Conservation (phyloP, 53 echinoderm and acorn worm species). For the Echinometra lucunter region DNA sequence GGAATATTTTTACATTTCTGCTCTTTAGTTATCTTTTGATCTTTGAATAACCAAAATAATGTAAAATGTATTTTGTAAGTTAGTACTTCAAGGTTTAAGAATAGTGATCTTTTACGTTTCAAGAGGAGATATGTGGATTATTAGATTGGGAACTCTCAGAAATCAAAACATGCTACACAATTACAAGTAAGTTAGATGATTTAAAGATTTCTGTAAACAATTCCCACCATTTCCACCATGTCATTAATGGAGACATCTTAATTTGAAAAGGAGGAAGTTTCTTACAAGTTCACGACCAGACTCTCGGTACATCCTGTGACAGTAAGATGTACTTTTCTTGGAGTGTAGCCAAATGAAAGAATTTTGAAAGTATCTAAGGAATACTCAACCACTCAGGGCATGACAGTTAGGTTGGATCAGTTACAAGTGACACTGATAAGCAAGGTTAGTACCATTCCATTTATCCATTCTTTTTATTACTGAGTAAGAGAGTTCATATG, state of each 20-base stretch:
- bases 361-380: constrained; percentile 2
- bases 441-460: background rate
- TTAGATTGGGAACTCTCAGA: no score
- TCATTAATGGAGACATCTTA: constrained; percentile 2
- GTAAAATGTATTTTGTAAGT: no score
- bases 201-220: constrained; percentile 22
- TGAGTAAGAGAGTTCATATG: no score
- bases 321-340: constrained; percentile 3
- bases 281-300: constrained; percentile 31
- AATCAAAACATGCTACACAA: no score
- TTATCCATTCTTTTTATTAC: no score
- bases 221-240: background rate
- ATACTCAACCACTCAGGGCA: background rate
- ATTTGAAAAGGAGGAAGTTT: background rate
- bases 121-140: no score
- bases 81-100: no score
- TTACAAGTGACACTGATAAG: constrained; percentile 8
- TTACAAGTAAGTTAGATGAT: background rate
- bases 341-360: constrained; percentile 8
- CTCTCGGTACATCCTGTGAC: background rate
- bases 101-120: no score
- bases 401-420: background rate
- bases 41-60: no score
- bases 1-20: no score
- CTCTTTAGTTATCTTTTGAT: no score